Conservation (phyloP, 1,140 invertebrate species). For the Drosophila tropicalis region DNA sequence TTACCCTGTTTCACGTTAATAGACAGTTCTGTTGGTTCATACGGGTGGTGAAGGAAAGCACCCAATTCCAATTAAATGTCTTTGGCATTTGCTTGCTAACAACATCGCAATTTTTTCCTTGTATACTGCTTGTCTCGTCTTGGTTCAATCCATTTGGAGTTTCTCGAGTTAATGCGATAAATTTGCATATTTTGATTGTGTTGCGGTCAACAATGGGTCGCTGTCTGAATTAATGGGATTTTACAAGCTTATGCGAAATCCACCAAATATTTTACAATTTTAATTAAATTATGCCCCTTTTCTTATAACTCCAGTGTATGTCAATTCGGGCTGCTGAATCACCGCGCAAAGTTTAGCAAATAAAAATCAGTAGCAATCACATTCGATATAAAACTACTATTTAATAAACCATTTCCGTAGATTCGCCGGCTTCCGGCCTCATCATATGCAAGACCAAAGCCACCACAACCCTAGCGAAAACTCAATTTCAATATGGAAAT, state of each 20-base stretch:
- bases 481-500: slow-evolving; percentile 79
- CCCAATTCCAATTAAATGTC: slow-evolving; percentile 73
- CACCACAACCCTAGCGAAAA: slow-evolving; percentile 65
- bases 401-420: slow-evolving; percentile 47
- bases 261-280: slow-evolving; percentile 81
- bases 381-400: slow-evolving; percentile 20
- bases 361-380: slow-evolving; percentile 32
- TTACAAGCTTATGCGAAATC: slow-evolving; percentile 77
- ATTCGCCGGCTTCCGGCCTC: not conserved
- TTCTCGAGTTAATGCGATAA: slow-evolving; percentile 82
- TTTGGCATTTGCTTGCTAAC: slow-evolving; percentile 53
- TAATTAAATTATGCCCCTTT: slow-evolving; percentile 76
- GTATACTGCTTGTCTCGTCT: slow-evolving; percentile 33
- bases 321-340: slow-evolving; percentile 21
- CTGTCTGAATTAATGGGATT: slow-evolving; percentile 81
- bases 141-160: slow-evolving; percentile 49
- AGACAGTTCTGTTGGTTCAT: no score
- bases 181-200: slow-evolving; percentile 83
- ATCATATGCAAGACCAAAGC: slow-evolving; percentile 39
- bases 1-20: no score
- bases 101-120: slow-evolving; percentile 61
- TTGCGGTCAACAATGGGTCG: slow-evolving; percentile 81
- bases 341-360: slow-evolving; percentile 1
- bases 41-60: slow-evolving; percentile 10
- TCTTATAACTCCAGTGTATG: slow-evolving; percentile 48